Evolutionary conservation across 2,113 vertebrate species (phyloP).

Genomic region (Marcusenius ussheri): DNA sequence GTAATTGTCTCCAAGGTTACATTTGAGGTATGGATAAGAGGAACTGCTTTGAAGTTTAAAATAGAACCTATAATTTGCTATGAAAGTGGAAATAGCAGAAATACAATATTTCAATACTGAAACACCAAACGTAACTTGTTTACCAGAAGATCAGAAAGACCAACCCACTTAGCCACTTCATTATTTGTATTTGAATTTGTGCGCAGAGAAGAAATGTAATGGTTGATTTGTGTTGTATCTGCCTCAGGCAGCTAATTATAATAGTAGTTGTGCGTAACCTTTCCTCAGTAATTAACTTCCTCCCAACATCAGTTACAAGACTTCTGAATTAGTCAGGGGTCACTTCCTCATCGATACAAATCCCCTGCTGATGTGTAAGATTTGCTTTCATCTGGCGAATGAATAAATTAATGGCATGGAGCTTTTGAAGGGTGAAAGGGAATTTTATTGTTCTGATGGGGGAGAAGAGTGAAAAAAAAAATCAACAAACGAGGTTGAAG

Average conservation of each 20-base stretch:
- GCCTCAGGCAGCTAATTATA: background rate
- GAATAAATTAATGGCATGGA: background rate
- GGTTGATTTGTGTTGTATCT: background rate
- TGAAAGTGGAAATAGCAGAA: background rate
- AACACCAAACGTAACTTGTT: background rate
- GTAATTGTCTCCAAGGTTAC: background rate
- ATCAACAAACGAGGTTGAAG: background rate
- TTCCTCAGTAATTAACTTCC: background rate
- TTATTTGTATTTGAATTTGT: background rate
- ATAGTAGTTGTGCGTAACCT: background rate
- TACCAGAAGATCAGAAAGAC: background rate
- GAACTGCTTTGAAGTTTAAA: background rate
- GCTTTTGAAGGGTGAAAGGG: background rate
- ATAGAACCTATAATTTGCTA: background rate
- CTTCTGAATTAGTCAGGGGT: background rate
- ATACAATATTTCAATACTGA: background rate
- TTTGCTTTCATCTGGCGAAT: background rate
- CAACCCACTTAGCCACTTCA: background rate
- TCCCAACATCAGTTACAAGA: background rate
- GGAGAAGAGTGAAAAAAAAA: background rate
- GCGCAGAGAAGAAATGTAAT: background rate
- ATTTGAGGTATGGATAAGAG: background rate
- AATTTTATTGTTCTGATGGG: background rate
- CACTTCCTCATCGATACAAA: background rate
- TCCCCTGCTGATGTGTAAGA: background rate